Conservation (phyloP, 2,113 vertebrate species). For the Climacteris rufus region DNA sequence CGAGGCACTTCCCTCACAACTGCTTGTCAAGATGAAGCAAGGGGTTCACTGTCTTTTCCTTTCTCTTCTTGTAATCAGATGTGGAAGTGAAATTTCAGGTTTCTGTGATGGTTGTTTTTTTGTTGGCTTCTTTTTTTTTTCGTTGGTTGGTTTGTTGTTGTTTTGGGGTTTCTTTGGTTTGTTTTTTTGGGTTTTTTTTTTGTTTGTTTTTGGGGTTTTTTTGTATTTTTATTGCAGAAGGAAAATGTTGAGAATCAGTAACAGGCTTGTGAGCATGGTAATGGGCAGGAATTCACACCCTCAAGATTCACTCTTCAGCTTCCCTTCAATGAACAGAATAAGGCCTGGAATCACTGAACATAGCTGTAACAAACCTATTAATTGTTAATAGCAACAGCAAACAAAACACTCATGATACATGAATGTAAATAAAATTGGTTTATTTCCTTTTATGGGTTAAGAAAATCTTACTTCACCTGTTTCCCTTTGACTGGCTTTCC, state of each 20-base stretch:
- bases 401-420: neutral
- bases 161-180: neutral
- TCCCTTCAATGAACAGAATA: neutral
- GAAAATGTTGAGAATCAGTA: neutral
- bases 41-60: neutral
- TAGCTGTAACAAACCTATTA: rapidly evolving
- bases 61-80: neutral
- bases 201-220: neutral
- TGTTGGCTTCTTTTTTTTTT: too few relatives aligned
- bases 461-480: neutral
- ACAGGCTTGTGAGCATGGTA: neutral
- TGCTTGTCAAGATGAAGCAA: neutral
- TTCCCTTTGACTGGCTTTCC: neutral
- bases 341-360: rapidly evolving
- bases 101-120: neutral
- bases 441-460: neutral
- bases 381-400: neutral
- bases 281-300: neutral
- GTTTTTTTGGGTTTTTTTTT: neutral
- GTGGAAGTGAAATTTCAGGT: neutral
- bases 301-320: neutral
- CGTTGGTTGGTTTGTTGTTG: too few relatives aligned
- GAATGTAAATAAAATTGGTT: neutral
- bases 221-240: neutral
- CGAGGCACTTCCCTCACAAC: neutral